These are phyloP conservation scores for Odontothrips loti DNA, from an alignment of 2,888 invertebrate species.

Conservation along the genomic window DNA sequence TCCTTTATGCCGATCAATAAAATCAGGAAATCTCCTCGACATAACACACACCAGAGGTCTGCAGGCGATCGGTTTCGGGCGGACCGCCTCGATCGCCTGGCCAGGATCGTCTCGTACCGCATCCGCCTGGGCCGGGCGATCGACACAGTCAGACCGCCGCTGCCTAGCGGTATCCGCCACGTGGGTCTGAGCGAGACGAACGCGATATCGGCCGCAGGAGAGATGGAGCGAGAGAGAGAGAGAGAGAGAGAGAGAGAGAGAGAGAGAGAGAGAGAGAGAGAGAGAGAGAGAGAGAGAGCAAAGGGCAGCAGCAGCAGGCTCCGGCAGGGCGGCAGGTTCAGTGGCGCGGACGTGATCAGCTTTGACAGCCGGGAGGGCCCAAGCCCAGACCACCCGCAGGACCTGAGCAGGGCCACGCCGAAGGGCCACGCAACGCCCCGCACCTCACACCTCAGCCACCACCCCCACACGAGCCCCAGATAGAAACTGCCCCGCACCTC, in stretches of 20 bases:
- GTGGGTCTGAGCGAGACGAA: background rate
- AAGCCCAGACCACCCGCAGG: too few species aligned
- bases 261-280: constrained; percentile 27
- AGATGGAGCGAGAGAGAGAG: constrained; percentile 29
- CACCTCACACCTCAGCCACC: background rate
- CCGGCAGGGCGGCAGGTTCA: background rate
- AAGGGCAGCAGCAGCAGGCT: too few species aligned
- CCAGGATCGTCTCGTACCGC: too few species aligned
- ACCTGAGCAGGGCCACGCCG: too few species aligned
- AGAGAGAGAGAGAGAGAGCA: background rate
- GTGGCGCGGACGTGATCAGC: background rate
- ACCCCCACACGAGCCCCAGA: background rate
- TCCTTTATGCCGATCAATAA: background rate
- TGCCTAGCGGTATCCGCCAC: too few species aligned
- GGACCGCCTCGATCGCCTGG: too few species aligned
- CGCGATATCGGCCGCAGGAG: constrained; percentile 26
- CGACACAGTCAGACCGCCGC: too few species aligned
- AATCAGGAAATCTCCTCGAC: too few species aligned
- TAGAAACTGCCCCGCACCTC: too few species aligned
- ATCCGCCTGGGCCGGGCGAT: too few species aligned
- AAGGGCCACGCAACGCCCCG: background rate
- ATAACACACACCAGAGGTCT: too few species aligned
- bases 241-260: constrained; percentile 32
- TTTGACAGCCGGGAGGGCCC: background rate
- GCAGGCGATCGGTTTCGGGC: too few species aligned